Base-by-base conservation (phyloP, 1,140 invertebrate genomes). In the Myzus persicae region DNA sequence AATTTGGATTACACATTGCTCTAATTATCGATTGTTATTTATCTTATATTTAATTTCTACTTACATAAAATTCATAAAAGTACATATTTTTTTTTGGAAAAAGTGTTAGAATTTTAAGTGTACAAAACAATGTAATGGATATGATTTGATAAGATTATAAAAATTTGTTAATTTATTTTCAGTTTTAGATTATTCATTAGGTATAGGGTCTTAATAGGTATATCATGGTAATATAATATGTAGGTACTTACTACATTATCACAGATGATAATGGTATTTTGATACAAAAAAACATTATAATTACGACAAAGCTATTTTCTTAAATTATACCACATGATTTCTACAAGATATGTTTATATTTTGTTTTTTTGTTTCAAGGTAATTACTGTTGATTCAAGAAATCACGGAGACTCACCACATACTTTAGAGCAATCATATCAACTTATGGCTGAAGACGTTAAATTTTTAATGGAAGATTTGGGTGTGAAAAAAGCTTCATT, bases 381-480 rank as follows among this genome's bases (percentile, higher is more conserved):
- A 0, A 96, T 98, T 76, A 95, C 97, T 1, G 95, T 99, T 38
- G 98, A 99, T 96, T 96, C 97, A 5, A 96, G 98, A 94, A 99
- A 99, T 95, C 98, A 99, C 95, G 98, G 98, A 0, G 97, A 98
- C 76, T 99, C 98, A 94, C 97, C 97, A 1, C 98, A 98, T 94
- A 95, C 96, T 4, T 94, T 95, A 20, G 95, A 96, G 0, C 97
- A 98, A 95, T 96, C 96, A 54, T 99, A 98, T 95, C 94, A 95
- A 9, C 95, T 96, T 31, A 96, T 99, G 96, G 96, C 96, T 9
- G 96, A 96, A 94, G 98, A 99, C 95, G 94, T 99, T 81, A 94
- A 96, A 3, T 93, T 96, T 51, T 95, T 98, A 40, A 95, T 98
- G 94, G 95, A 96, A 67, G 96, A 96, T 90, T 95, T 98, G 85